Evolutionary conservation across 2,113 vertebrate species (phyloP).

Genomic region (Mionectes macconnelli): DNA sequence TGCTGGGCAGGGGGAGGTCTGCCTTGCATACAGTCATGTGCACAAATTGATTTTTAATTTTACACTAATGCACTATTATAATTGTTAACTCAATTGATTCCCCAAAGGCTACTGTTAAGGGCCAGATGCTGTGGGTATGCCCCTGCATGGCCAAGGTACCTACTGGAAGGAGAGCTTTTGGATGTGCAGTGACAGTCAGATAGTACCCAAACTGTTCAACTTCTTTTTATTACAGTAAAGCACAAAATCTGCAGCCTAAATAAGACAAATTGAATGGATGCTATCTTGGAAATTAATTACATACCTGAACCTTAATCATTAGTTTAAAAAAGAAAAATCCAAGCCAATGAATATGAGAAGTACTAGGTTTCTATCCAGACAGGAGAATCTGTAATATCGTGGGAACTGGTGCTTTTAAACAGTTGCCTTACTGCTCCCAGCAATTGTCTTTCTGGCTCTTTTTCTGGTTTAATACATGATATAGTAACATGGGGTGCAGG

Average conservation of each 20-base stretch:
- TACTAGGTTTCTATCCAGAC: neutral
- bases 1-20: neutral
- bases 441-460: neutral
- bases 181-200: neutral
- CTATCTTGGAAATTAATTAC: neutral
- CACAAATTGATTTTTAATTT: conserved; percentile 18
- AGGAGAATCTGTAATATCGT: neutral
- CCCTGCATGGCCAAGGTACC: neutral
- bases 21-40: neutral
- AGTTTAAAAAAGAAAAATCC: neutral
- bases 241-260: neutral
- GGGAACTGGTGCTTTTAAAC: neutral
- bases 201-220: neutral
- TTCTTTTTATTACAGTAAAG: neutral
- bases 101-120: neutral
- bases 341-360: neutral
- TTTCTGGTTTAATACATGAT: neutral
- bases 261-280: neutral
- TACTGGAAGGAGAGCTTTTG: neutral
- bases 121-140: neutral
- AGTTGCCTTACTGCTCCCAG: neutral
- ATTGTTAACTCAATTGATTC: neutral
- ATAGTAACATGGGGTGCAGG: neutral
- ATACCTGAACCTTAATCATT: neutral
- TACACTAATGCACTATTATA: neutral